Percentiles rank a stretch among this genome's conserved stretches.
These are phyloP conservation scores for Tenthredo mesomela DNA, from an alignment of 2,888 invertebrate species.

Conservation along the genomic window DNA sequence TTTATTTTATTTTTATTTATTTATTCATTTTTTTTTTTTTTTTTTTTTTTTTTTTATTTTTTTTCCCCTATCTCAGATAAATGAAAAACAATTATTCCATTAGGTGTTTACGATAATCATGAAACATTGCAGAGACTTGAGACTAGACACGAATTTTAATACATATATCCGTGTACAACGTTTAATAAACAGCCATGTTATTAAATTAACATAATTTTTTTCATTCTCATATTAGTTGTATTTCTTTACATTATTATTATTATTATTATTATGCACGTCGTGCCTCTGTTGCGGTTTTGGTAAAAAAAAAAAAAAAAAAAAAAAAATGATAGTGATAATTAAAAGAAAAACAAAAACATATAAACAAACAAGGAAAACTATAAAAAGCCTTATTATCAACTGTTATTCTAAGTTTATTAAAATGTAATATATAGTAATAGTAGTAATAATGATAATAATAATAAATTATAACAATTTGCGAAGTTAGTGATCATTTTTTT, in stretches of 20 bases:
- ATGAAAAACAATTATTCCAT: not conserved
- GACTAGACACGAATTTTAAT: not conserved
- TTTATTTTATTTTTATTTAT: not conserved
- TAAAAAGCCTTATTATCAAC: not conserved
- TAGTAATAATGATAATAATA: not conserved
- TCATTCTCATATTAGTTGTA: not conserved
- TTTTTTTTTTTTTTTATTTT: too few species aligned
- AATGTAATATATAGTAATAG: too few species aligned
- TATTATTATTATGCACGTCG: slow-evolving; percentile 10
- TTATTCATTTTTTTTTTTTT: too few species aligned
- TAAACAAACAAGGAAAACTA: not conserved
- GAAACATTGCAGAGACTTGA: not conserved
- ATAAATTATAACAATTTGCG: slow-evolving; percentile 3
- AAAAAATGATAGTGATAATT: too few species aligned
- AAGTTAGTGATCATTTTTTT: slow-evolving; percentile 1
- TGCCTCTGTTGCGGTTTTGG: not conserved
- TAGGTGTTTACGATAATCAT: not conserved
- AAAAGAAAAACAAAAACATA: not conserved
- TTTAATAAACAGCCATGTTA: not conserved
- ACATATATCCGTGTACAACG: not conserved
- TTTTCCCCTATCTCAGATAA: not conserved
- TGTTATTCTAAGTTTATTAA: not conserved
- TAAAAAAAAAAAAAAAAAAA: not conserved
- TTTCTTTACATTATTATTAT: slow-evolving; percentile 9
- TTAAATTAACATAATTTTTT: not conserved